Base-by-base conservation (phyloP, 2,797 vertebrate species). In the Capromys pilorides region DNA sequence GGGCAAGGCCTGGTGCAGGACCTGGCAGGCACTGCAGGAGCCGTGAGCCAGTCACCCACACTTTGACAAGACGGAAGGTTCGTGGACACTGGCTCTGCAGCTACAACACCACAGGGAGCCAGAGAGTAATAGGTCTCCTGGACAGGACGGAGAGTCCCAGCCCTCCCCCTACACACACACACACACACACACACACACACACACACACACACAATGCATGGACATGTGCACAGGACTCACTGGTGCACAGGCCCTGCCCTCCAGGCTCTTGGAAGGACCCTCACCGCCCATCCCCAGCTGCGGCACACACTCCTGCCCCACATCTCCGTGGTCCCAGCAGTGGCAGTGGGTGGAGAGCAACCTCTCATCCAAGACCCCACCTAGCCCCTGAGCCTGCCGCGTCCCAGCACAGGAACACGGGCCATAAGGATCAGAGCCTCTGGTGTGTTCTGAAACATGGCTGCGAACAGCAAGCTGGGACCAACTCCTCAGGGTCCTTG, bases 231-330 rank as follows among this genome's bases (percentile, higher is more conserved):
- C 64, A 18, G 16, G 16, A 8, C 14, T 67, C 19, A 4, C 66
- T 16, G 16, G 2, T n/a, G 66, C 33, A 36, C n/a, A 69, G n/a
- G 4, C n/a, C 9, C 67, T 36, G 51, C 22, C n/a, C 36, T 51
- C 67, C 16, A 10, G 73, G 66, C 26, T 79, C 75, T 51, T 5
- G 1, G 33, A 69, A 82, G 33, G 14, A 45, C 51, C 36, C 22
- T n/a, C 26, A 1, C n/a, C 67, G 26, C 41, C 5, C 6, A 16
- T n/a, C 1, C 41, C n/a, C 64, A 28, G 19, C 1, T 0, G 33
- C 33, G 16, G n/a, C 36, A 73, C 71, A 26, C 71, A 75, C 24
- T 45, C 12, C 22, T 12, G 22, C n/a, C 21, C 39, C 6, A 24
- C 2, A 6, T 7, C 71, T 39, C 71, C 14, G 39, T 16, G 12